Conservation (phyloP, 53 echinoderm and acorn worm genomes). For the Antedon mediterranea region DNA sequence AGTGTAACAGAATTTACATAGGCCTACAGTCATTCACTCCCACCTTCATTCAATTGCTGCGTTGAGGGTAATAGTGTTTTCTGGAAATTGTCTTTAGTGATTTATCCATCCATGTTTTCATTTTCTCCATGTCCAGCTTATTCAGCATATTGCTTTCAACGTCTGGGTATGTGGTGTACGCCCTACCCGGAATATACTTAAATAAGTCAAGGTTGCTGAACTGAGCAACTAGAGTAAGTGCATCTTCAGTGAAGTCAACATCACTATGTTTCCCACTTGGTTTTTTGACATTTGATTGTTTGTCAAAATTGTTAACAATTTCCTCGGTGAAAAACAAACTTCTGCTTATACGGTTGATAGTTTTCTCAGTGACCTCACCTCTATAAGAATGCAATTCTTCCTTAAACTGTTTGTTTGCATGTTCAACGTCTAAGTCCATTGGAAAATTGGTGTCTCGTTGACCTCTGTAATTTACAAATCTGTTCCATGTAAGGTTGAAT, state of each 20-base stretch:
- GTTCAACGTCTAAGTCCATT: constrained; percentile 36
- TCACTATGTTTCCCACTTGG: neutral
- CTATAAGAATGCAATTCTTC: too few relatives aligned
- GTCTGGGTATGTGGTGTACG: neutral
- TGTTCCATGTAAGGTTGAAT: constrained; percentile 38
- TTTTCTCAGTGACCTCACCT: constrained; percentile 24
- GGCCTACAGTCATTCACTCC: too few relatives aligned
- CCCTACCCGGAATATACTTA: neutral
- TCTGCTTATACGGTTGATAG: constrained; percentile 21
- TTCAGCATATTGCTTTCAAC: neutral
- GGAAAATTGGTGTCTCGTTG: constrained; percentile 27
- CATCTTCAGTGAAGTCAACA: neutral
- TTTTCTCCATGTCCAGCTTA: neutral
- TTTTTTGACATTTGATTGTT: neutral
- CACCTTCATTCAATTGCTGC: too few relatives aligned
- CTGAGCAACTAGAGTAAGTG: neutral
- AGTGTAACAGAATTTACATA: too few relatives aligned
- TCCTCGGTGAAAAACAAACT: too few relatives aligned
- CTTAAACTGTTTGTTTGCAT: constrained; percentile 42
- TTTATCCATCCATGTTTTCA: neutral
- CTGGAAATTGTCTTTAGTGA: neutral
- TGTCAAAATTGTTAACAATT: neutral
- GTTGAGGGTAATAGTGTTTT: neutral
- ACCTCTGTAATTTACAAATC: constrained; percentile 31
- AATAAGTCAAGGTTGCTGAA: neutral